Percentiles rank a stretch among this genome's conserved stretches.
These are phyloP conservation scores for Cataglyphis altisquamis DNA, from an alignment of 2,888 invertebrate genomes.

Conservation along the genomic window DNA sequence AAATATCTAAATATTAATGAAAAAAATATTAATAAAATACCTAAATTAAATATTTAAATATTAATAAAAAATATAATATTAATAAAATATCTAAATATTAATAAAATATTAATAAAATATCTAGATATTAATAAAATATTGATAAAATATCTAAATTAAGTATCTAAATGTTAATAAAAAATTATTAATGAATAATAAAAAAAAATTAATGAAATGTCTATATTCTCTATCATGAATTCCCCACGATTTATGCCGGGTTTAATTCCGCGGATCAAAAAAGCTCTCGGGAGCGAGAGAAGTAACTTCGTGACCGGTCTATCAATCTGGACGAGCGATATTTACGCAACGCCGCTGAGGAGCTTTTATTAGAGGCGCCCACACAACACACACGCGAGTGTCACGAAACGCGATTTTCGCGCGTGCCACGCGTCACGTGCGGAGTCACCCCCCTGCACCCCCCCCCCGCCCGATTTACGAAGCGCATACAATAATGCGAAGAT, in stretches of 20 bases:
- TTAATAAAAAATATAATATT: too few relatives aligned
- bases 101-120: neutral
- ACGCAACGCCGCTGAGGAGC: constrained; percentile 53
- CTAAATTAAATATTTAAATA: too few relatives aligned
- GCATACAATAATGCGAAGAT: neutral
- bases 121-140: too few relatives aligned
- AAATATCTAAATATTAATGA: neutral
- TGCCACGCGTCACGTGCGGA: constrained; percentile 21
- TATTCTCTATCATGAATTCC: neutral
- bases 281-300: neutral
- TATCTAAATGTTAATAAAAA: neutral
- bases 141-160: too few relatives aligned
- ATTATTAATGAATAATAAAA: too few relatives aligned
- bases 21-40: too few relatives aligned
- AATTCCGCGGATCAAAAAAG: neutral
- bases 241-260: neutral
- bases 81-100: too few relatives aligned
- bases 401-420: constrained; percentile 58
- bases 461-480: neutral
- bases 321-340: constrained; percentile 73
- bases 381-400: constrained; percentile 72
- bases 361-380: constrained; percentile 59
- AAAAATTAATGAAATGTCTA: neutral
- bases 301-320: constrained; percentile 64
- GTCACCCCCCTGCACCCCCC: neutral